Evolutionary conservation across 2,113 vertebrate species (phyloP).

Genomic region (Pseudorasbora parva): DNA sequence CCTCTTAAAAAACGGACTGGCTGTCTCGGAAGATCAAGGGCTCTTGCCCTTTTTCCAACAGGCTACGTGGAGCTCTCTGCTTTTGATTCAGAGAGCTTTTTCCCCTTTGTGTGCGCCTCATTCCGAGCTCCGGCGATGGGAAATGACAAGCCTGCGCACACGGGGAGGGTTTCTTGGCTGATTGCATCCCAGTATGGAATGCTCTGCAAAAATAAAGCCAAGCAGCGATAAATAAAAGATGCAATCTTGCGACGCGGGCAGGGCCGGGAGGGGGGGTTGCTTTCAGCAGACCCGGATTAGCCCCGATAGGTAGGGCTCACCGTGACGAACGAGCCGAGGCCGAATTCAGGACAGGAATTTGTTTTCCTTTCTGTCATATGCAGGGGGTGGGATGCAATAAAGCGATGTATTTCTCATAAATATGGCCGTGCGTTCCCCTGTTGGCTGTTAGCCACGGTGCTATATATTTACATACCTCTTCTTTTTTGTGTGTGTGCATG

Average conservation of each 20-base stretch:
- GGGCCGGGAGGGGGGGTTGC: slow-evolving; percentile 65
- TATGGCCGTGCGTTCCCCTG: slow-evolving; percentile 29
- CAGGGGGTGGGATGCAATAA: slow-evolving; percentile 6
- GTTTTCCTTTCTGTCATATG: slow-evolving; percentile 45
- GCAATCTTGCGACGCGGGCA: slow-evolving; percentile 82
- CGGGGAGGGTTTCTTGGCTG: slow-evolving; percentile 93
- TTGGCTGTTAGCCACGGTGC: slow-evolving; percentile 39
- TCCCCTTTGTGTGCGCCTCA: slow-evolving; percentile 67
- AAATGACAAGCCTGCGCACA: slow-evolving; percentile 88
- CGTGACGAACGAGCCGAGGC: slow-evolving; percentile 23
- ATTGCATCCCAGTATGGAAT: slow-evolving; percentile 96
- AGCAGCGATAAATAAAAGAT: slow-evolving; percentile 97
- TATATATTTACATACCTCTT: slow-evolving; percentile 52
- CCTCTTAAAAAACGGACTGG: slow-evolving; percentile 36
- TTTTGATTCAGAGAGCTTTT: slow-evolving; percentile 65
- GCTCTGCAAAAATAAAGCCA: slow-evolving; percentile 93
- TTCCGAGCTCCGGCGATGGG: slow-evolving; percentile 86
- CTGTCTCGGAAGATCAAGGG: slow-evolving; percentile 57
- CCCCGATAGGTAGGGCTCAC: slow-evolving; percentile 70
- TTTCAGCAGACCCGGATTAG: slow-evolving; percentile 75
- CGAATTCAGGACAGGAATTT: slow-evolving; percentile 47
- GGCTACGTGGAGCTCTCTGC: slow-evolving; percentile 66
- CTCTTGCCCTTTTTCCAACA: slow-evolving; percentile 58
- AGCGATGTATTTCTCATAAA: slow-evolving; percentile 43
- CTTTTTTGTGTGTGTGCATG: neutral